Base-by-base conservation (phyloP, 2,797 vertebrate genomes). In the Huso huso region DNA sequence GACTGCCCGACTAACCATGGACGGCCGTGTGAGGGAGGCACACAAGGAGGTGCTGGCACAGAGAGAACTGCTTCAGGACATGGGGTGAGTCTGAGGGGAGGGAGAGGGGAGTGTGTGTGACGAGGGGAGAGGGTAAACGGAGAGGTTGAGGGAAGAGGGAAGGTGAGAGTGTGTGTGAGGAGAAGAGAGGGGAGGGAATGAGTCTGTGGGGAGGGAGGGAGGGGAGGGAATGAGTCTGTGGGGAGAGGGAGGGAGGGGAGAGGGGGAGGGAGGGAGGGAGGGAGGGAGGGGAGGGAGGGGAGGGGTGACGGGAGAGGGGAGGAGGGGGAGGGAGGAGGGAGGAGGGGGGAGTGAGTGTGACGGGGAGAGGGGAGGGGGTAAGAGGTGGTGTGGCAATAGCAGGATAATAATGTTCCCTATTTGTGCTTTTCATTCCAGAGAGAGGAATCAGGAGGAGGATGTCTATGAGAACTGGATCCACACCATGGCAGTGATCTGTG, bases 401-500 rank as follows among this genome's bases (percentile, higher is more conserved):
- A 58, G 37, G 2, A 61, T 10, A 10, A 13, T 60, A 6, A 6
- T n/a, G 49, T n/a, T 63, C 9, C 53, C 10, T 49, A 7, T 55
- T 12, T 55, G 12, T 57, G 7, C 61, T 53, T 50, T 15, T 65
- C 37, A 88, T 83, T 65, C 72, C 77, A 64, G 76, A 85, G 66
- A 81, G 79, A 69, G 79, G 79, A 3, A 76, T 74, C 58, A 78
- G 49, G 81, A 88, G 51, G 88, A 90, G 51, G 80, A 74, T 6
- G 74, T 88, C 73, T 89, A 90, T 59, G 79, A 87, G 50, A 90
- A 89, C 75, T 89, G 88, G 88, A 84, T 89, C 76, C 77, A 81
- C 18, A 82, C 86, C 62, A 88, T 89, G 84, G 82, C 78, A 1
- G 73, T 78, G 57, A 86, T 89, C 73, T 89, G 84, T 77, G 77